phyloP scores from a whole-genome alignment of 2,888 invertebrate genomes.

The Troides oblongomaculatus region DNA sequence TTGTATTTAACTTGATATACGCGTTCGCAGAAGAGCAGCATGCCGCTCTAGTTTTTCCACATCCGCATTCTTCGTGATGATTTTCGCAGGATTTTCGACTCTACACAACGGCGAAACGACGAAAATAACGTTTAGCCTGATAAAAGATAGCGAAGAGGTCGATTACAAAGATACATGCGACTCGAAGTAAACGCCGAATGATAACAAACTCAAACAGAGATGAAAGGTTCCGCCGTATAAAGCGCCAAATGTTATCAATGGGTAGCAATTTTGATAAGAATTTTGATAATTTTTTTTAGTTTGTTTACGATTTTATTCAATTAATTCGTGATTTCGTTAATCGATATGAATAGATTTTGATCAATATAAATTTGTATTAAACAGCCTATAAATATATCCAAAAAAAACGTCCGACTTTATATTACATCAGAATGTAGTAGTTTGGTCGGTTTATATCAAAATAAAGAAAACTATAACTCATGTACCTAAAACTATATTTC shows the following conservation, averaged over 20 bases:
- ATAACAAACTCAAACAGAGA: conserved; percentile 23
- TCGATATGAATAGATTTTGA: background rate
- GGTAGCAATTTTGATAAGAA: conserved; percentile 22
- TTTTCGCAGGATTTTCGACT: conserved; percentile 23
- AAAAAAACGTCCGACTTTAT: too few relatives aligned
- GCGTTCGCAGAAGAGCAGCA: conserved; percentile 20
- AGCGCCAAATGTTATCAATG: conserved; percentile 6
- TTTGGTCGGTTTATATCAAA: too few relatives aligned
- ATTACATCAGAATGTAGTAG: too few relatives aligned
- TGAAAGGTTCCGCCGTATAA: conserved; percentile 17
- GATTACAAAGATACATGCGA: conserved; percentile 17
- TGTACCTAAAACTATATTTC: too few relatives aligned
- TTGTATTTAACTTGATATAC: conserved; percentile 26
- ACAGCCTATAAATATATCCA: too few relatives aligned
- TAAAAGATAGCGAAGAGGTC: conserved; percentile 24
- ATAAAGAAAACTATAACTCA: too few relatives aligned
- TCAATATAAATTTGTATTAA: background rate
- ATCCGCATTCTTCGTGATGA: conserved; percentile 17
- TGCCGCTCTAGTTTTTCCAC: conserved; percentile 17
- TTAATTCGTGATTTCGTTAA: background rate
- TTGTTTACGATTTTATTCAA: background rate
- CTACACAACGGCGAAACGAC: background rate
- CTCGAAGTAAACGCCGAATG: conserved; percentile 10
- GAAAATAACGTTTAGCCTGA: conserved; percentile 11
- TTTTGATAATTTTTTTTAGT: background rate